A percentile compares a stretch with the other conserved stretches of the same genome.
Evolutionary conservation across 2,888 invertebrate genomes (phyloP).

Genomic region (Apoda limacodes): DNA sequence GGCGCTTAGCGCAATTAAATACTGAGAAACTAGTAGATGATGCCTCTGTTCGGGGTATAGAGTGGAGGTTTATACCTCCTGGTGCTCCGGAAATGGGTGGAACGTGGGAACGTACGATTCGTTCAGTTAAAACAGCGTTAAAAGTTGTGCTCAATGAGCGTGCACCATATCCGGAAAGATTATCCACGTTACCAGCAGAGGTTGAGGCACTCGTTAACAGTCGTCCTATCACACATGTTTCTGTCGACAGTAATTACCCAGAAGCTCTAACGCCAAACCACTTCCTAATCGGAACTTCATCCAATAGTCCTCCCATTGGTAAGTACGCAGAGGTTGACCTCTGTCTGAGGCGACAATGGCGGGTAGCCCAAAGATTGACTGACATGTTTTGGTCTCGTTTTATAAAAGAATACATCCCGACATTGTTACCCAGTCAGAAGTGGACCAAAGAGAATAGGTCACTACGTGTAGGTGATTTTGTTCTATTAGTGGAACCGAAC

Average conservation of each 20-base stretch:
- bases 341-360: slow-evolving; percentile 23
- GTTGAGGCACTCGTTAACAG: slow-evolving; percentile 19
- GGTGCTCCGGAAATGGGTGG: slow-evolving; percentile 17
- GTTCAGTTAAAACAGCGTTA: slow-evolving; percentile 12
- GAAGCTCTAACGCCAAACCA: slow-evolving; percentile 29
- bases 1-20: no score
- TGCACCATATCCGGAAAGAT: slow-evolving; percentile 10
- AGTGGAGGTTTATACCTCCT: slow-evolving; percentile 16
- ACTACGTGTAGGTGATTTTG: no score
- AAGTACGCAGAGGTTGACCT: slow-evolving; percentile 14
- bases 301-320: slow-evolving; percentile 15
- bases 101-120: slow-evolving; percentile 15
- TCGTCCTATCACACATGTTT: slow-evolving; percentile 38
- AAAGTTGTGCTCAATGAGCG: slow-evolving; percentile 11
- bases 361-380: slow-evolving; percentile 17
- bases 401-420: slow-evolving; percentile 16
- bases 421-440: slow-evolving; percentile 10
- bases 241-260: slow-evolving; percentile 13
- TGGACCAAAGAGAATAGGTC: slow-evolving; percentile 3
- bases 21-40: no score
- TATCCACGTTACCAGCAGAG: slow-evolving; percentile 12
- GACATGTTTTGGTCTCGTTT: slow-evolving; percentile 25
- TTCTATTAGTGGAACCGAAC: no score
- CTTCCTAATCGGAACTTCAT: slow-evolving; percentile 22
- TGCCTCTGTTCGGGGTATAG: slow-evolving; percentile 7